Conservation (phyloP, 2,888 invertebrate species). For the Lasioglossum malachurum region DNA sequence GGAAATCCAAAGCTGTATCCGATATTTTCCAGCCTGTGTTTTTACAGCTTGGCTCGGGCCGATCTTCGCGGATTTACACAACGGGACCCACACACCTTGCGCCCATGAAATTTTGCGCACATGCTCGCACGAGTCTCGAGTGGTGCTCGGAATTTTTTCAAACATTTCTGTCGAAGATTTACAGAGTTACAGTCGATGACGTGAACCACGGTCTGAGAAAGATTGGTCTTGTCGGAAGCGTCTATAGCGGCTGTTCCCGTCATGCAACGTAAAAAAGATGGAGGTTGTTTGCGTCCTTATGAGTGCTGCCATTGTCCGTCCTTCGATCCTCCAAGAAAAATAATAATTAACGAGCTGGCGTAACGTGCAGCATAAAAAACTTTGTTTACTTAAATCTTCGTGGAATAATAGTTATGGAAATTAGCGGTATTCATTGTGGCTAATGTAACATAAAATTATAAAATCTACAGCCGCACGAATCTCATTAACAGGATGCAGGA, state of each 20-base stretch:
- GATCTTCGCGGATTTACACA: not conserved
- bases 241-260: not conserved
- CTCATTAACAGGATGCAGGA: not conserved
- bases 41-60: not conserved
- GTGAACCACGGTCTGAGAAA: not conserved
- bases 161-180: not conserved
- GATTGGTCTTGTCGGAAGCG: not conserved
- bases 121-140: not conserved
- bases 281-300: not conserved
- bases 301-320: not conserved
- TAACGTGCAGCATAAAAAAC: not conserved
- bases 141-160: not conserved
- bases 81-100: not conserved
- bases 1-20: slow-evolving; percentile 33
- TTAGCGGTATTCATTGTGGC: not conserved
- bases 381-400: not conserved
- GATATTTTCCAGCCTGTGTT: slow-evolving; percentile 32
- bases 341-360: not conserved
- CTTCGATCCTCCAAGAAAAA: not conserved
- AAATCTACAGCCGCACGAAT: not conserved
- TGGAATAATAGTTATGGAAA: not conserved
- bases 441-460: not conserved
- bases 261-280: not conserved
- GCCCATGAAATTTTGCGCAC: not conserved
- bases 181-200: not conserved